Conservation (phyloP, 2,888 invertebrate genomes). For the Erebia aethiops region DNA sequence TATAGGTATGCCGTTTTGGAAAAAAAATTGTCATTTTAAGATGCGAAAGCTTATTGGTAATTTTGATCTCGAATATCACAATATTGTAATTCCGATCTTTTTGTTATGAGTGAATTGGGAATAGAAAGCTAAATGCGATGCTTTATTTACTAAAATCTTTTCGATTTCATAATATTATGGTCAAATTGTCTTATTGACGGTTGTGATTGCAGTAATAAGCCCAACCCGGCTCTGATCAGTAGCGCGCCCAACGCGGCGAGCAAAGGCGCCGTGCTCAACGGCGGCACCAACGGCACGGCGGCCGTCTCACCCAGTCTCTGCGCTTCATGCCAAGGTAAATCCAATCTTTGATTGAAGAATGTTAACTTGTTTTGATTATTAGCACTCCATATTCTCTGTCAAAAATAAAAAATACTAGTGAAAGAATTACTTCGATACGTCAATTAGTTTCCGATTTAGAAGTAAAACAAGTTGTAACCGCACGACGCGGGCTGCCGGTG, state of each 20-base stretch:
- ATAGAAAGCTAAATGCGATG: background rate
- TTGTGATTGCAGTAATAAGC: conserved; percentile 89
- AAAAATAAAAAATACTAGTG: no score
- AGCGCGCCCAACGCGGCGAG: conserved; percentile 78
- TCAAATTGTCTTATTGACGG: background rate
- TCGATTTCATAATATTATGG: background rate
- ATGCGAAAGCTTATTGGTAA: background rate
- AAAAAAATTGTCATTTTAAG: background rate
- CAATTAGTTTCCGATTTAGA: no score
- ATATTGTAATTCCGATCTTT: no score
- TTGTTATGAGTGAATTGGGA: no score
- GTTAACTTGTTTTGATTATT: no score
- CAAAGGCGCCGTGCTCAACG: conserved; percentile 88
- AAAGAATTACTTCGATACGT: no score
- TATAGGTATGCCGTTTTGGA: no score
- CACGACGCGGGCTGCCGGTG: no score
- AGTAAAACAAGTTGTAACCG: no score
- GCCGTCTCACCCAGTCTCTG: conserved; percentile 76
- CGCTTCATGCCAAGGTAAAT: conserved; percentile 80
- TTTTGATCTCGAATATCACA: no score
- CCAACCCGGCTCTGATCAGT: conserved; percentile 88
- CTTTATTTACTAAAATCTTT: conserved; percentile 9
- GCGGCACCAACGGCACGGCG: conserved; percentile 88
- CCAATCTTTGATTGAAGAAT: no score
- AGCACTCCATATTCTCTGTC: no score